Conservation (phyloP, 2,113 vertebrate genomes). For the Lepidiolamprologus cunningtoni region DNA sequence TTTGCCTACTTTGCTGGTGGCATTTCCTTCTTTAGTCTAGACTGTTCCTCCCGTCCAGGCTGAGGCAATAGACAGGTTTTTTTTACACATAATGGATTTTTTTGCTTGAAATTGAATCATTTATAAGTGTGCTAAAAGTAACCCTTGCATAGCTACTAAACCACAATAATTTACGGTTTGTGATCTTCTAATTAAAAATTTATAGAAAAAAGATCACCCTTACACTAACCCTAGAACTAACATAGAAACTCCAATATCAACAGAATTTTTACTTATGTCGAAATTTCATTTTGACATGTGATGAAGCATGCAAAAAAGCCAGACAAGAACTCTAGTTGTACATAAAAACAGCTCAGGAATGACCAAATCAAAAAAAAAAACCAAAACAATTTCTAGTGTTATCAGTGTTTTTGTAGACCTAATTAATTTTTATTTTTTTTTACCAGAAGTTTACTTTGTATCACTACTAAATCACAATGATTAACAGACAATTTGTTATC, state of each 20-base stretch:
- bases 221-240: neutral
- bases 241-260: neutral
- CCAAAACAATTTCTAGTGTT: too few relatives aligned
- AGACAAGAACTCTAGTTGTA: too few relatives aligned
- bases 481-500: neutral
- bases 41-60: neutral
- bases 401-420: too few relatives aligned
- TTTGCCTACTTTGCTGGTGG: too few relatives aligned
- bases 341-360: too few relatives aligned
- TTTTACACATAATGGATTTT: neutral
- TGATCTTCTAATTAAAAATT: neutral
- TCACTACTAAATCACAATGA: neutral
- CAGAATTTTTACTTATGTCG: neutral
- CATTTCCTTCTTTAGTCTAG: neutral
- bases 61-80: too few relatives aligned
- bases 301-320: neutral
- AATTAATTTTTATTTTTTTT: too few relatives aligned
- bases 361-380: too few relatives aligned
- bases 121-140: neutral
- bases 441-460: neutral
- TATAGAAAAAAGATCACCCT: neutral
- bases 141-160: neutral
- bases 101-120: neutral
- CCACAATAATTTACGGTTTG: neutral
- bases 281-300: neutral